Base-by-base conservation (phyloP, 2,888 invertebrate genomes). In the Augiades crinisus region DNA sequence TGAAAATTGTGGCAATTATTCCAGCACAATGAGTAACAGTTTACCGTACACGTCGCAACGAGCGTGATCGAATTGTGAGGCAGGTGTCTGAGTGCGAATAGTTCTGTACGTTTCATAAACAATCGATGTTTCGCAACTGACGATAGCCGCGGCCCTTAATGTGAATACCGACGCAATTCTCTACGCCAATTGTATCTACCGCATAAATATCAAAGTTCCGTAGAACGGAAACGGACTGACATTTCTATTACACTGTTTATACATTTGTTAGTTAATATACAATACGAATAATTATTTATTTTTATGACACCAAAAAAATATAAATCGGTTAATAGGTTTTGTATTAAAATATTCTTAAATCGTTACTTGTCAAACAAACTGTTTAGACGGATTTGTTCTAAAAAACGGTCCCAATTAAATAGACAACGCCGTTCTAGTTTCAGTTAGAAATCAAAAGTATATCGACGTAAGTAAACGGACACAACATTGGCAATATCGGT, bases 61-160 rank as follows among this genome's bases (percentile, higher is more conserved):
- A 37, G 31, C 17, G 16, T 41, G 46, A 55, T 47, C 38, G 22
- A 45, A 38, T 45, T 44, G 36, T 43, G 24, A 40, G 43, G 44
- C 54, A 55, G 54, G 51, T 55, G 55, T 30, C 44, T 30, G 21
- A 21, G 46, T 40, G 17, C 31, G 19, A 45, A 51, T 21, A 37
- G 44, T 31, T 51, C 36, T 5, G 37, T 37, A 8, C 17, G 51
- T 37, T 72, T 68, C 65, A 69, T 69, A 70, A 68, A 78, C 76
- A 74, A 78, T 75, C 61, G 66, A 56, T 55, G 64, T 76, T 76
- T 65, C 63, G 70, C 67, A 80, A 78, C 62, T 54, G 62, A 59
- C 60, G 64, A 66, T 64, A 60, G 66, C 63, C 64, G 63, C 62
- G 67, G 72, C 64, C 71, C 67, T 64, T 60, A 57, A 38, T 60